Evolutionary conservation across 2,797 vertebrate species (phyloP).

Genomic region (Cirrhinus molitorella): DNA sequence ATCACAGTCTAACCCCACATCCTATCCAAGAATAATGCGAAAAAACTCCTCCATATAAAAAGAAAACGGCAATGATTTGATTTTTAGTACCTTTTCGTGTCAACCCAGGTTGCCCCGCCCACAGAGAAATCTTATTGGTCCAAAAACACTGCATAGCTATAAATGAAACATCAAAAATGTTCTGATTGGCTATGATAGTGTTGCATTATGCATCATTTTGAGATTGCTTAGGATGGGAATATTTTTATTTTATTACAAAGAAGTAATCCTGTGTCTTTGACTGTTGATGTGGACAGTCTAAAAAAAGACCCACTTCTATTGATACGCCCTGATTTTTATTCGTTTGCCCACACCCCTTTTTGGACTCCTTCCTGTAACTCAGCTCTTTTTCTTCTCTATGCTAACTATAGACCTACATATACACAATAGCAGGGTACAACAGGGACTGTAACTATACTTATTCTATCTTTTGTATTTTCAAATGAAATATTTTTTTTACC

Average conservation of each 20-base stretch:
- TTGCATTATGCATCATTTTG: neutral
- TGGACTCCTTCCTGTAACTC: conserved; percentile 6
- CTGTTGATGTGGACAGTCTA: neutral
- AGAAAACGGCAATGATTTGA: neutral
- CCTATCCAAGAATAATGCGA: neutral
- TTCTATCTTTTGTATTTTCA: neutral
- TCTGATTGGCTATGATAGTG: neutral
- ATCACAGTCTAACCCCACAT: neutral
- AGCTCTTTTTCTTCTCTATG: neutral
- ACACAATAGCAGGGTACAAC: neutral
- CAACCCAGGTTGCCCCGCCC: neutral
- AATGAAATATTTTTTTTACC: neutral
- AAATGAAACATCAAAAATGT: neutral
- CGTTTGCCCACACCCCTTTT: neutral
- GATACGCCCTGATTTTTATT: conserved; percentile 6
- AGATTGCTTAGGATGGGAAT: neutral
- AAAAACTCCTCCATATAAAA: neutral
- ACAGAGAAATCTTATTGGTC: neutral
- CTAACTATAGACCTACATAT: neutral
- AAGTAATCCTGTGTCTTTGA: neutral
- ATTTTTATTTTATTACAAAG: neutral
- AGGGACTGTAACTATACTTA: neutral
- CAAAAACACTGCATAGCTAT: neutral
- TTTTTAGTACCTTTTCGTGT: neutral
- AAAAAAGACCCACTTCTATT: conserved; percentile 1